Evolutionary conservation across 2,113 vertebrate species (phyloP).

Genomic region (Halcyon malimbica): DNA sequence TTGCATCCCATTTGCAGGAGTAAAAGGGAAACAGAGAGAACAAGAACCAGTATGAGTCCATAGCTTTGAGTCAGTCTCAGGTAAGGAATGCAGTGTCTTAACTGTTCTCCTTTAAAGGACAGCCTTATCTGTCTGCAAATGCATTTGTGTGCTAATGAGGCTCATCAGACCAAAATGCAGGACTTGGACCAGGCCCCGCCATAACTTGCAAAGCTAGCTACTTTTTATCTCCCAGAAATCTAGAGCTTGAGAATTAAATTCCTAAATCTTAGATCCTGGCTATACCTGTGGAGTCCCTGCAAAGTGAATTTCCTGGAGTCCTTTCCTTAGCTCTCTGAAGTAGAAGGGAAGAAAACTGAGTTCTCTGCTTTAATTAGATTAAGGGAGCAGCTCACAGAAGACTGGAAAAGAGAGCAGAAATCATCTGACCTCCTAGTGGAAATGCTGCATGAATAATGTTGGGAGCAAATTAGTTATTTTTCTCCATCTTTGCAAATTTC

Average conservation of each 20-base stretch:
- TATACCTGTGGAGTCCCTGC: not conserved
- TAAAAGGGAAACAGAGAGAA: not conserved
- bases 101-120: not conserved
- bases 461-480: not conserved
- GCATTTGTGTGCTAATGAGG: not conserved
- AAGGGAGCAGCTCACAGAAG: not conserved
- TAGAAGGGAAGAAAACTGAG: not conserved
- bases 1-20: not conserved
- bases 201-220: not conserved
- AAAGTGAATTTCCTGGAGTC: slow-evolving; percentile 6
- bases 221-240: not conserved
- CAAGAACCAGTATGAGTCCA: not conserved
- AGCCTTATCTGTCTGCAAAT: not conserved
- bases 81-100: not conserved
- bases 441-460: not conserved
- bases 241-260: not conserved
- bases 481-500: not conserved
- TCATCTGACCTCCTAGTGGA: not conserved
- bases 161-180: not conserved
- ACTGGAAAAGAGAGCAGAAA: not conserved
- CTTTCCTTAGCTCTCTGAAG: slow-evolving; percentile 6
- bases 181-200: not conserved
- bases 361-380: slow-evolving; percentile 38
- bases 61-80: not conserved
- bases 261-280: not conserved